Evolutionary conservation across 2,797 vertebrate genomes (phyloP).

Genomic region (Zenarchopterus dispar): DNA sequence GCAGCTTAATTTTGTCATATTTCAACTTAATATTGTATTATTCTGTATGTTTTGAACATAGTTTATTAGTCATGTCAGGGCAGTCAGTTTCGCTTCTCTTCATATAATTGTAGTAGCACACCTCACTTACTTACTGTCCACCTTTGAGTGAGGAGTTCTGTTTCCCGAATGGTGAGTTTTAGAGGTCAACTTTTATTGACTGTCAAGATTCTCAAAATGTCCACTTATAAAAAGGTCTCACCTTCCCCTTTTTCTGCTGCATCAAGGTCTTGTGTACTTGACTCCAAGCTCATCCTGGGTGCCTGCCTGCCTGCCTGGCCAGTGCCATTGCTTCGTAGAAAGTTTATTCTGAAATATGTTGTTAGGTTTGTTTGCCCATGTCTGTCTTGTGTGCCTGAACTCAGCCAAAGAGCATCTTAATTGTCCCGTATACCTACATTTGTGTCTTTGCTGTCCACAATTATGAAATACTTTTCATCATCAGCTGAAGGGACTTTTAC

Average conservation of each 20-base stretch:
- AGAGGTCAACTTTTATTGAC: background rate
- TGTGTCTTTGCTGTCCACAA: slow-evolving; percentile 43
- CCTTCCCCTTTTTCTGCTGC: slow-evolving; percentile 14
- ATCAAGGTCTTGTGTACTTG: slow-evolving; percentile 25
- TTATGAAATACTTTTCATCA: slow-evolving; percentile 17
- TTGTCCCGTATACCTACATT: slow-evolving; percentile 36
- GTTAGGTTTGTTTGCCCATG: slow-evolving; percentile 31
- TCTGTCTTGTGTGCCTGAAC: slow-evolving; percentile 53
- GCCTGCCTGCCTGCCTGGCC: slow-evolving; percentile 49
- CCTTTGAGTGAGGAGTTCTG: slow-evolving; percentile 36
- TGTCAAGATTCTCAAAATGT: background rate
- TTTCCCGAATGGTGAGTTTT: slow-evolving; percentile 2
- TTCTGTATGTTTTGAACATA: slow-evolving; percentile 75
- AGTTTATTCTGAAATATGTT: slow-evolving; percentile 40
- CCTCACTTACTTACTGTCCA: slow-evolving; percentile 50
- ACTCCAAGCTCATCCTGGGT: slow-evolving; percentile 50
- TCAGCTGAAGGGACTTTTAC: slow-evolving; percentile 36
- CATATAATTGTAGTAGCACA: slow-evolving; percentile 62
- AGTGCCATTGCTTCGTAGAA: slow-evolving; percentile 52
- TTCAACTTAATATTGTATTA: slow-evolving; percentile 76
- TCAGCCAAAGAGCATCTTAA: slow-evolving; percentile 74
- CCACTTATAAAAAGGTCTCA: too few relatives aligned
- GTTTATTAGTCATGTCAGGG: slow-evolving; percentile 72
- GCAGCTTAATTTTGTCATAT: slow-evolving; percentile 78
- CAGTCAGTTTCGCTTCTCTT: slow-evolving; percentile 49